Percentiles rank a stretch among this genome's conserved stretches.
phyloP scores from a whole-genome alignment of 2,888 invertebrate genomes.

The Drosophila maculinotata region DNA sequence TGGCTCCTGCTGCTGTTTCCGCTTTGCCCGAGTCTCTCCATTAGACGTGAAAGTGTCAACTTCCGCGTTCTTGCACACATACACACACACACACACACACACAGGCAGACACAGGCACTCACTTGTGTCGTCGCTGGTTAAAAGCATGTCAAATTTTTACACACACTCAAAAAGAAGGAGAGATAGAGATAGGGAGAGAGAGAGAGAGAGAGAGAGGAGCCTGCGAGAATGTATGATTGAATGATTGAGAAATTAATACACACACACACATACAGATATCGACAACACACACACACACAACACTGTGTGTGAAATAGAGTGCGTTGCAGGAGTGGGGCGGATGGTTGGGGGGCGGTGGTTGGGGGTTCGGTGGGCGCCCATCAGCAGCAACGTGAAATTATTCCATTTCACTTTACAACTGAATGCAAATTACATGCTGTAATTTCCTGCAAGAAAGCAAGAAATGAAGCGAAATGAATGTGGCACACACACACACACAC shows the following conservation, averaged over 20 bases:
- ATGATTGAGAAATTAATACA: constrained; percentile 78
- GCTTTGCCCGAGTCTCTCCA: constrained; percentile 58
- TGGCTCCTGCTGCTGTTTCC: constrained; percentile 42
- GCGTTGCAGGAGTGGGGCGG: neutral
- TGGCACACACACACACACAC: constrained; percentile 62
- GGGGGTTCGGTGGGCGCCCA: no score
- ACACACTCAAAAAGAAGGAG: constrained; percentile 49
- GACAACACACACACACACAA: constrained; percentile 38
- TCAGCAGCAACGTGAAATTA: constrained; percentile 77
- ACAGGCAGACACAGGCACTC: constrained; percentile 1
- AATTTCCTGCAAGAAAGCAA: constrained; percentile 79
- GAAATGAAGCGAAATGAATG: constrained; percentile 79
- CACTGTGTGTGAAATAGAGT: neutral
- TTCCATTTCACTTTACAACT: constrained; percentile 80
- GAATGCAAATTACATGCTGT: constrained; percentile 79
- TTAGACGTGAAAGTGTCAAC: constrained; percentile 68
- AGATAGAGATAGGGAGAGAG: constrained; percentile 8
- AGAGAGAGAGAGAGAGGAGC: constrained; percentile 24
- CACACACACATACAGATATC: constrained; percentile 29
- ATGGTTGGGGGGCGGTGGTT: constrained; percentile 46
- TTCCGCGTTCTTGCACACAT: constrained; percentile 57
- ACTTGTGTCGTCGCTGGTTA: constrained; percentile 61
- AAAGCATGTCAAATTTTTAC: constrained; percentile 78
- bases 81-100: constrained; percentile 10
- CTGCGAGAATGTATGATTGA: constrained; percentile 77